Conservation (phyloP, 2,797 vertebrate species). For the Anguilla pacifica region DNA sequence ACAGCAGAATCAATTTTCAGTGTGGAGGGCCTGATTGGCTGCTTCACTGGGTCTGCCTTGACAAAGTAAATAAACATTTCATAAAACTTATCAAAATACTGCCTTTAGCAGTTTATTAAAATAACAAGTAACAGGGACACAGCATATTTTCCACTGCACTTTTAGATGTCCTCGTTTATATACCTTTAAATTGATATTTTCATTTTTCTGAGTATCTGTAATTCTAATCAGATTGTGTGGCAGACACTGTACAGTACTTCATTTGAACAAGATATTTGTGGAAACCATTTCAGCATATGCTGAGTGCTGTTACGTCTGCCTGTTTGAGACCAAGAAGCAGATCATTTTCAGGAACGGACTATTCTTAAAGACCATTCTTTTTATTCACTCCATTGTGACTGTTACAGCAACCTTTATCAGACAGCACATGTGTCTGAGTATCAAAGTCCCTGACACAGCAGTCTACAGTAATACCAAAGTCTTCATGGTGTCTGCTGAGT, state of each 20-base stretch:
- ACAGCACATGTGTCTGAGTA: neutral
- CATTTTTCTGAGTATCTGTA: no score
- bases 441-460: neutral
- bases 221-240: no score
- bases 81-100: neutral
- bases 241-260: neutral
- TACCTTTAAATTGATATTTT: no score
- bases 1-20: neutral
- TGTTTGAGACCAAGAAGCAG: neutral
- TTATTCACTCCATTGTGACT: neutral
- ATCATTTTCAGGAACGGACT: neutral
- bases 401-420: neutral
- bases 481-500: neutral
- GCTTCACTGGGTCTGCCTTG: neutral
- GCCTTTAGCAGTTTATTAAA: neutral
- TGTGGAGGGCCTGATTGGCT: neutral
- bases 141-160: neutral
- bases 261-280: neutral
- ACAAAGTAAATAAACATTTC: neutral
- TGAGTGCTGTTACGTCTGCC: neutral
- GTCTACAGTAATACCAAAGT: neutral
- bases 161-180: neutral
- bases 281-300: neutral
- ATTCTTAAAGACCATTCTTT: neutral
- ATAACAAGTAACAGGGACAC: neutral